Evolutionary conservation across 2,888 invertebrate genomes (phyloP).

Genomic region (Ashinkailepas kermadecensis): DNA sequence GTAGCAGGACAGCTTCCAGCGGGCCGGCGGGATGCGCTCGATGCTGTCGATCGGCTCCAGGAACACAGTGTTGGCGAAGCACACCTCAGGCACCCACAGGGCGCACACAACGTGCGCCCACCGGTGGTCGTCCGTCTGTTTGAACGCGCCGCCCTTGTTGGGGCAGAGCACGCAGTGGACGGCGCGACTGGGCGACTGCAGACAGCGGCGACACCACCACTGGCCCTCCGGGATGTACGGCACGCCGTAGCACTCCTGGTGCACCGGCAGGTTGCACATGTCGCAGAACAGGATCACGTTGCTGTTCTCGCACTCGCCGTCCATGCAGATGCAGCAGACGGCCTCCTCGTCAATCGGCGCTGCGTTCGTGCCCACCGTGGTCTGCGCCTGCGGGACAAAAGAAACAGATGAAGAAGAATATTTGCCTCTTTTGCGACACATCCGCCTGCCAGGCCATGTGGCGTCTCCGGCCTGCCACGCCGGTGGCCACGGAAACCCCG

Average conservation of each 20-base stretch:
- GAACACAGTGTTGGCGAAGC: constrained; percentile 95
- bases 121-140: constrained; percentile 87
- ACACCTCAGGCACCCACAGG: constrained; percentile 95
- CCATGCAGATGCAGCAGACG: constrained; percentile 97
- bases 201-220: constrained; percentile 92
- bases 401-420: no score
- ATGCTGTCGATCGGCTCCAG: constrained; percentile 97
- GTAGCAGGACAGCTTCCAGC: constrained; percentile 94
- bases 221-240: constrained; percentile 96
- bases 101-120: constrained; percentile 99
- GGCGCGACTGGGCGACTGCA: constrained; percentile 90
- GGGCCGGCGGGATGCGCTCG: constrained; percentile 86
- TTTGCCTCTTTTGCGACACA: no score
- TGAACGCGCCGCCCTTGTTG: constrained; percentile 96
- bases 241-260: constrained; percentile 96
- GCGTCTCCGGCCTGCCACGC: no score
- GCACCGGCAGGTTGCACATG: constrained; percentile 98
- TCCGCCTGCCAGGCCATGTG: no score
- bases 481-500: no score
- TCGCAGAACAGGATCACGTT: constrained; percentile 99
- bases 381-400: constrained; percentile 41
- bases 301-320: constrained; percentile 96
- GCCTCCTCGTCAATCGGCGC: constrained; percentile 93
- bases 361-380: constrained; percentile 47
- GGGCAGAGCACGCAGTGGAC: constrained; percentile 98